Base-by-base conservation (phyloP, 2,888 invertebrate species). In the Ectemnius cavifrons region DNA sequence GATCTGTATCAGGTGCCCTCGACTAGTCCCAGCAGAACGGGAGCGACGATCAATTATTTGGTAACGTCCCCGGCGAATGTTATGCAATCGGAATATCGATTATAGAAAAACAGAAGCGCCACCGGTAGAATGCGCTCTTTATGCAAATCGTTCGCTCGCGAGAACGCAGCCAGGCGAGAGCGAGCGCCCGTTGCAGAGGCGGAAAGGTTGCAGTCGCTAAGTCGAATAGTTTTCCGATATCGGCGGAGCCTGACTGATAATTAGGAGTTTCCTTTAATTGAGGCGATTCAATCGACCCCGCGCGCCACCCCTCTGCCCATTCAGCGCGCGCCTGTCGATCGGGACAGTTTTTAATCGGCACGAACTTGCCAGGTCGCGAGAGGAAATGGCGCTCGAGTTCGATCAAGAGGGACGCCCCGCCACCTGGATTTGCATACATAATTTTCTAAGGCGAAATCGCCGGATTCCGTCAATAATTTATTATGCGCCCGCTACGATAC, bases 181-280 rank as follows among this genome's bases (percentile, higher is more conserved):
- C 49, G 64, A 66, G 60, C 57, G 52, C 56, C 58, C 62, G 59
- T 47, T 47, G 60, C 8, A 27, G 14, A 14, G 59, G 60, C 63
- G 37, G 76, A 72, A 73, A 70, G 69, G 75, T 67, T 71, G 67
- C 71, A 73, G 71, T 61, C 81, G 84, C 82, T 81, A 82, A 84
- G 85, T 87, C 81, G 82, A 89, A 88, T 87, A 86, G 87, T 87
- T 89, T 88, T 86, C 87, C 88, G 77, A 89, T 89, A 87, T 86
- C 79, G 84, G 74, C 77, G 77, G 72, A 67, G 67, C 71, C 73
- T 76, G 74, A 78, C 78, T 86, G 84, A 85, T 88, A 88, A 89
- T 89, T 89, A 89, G 85, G 83, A 87, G 83, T 86, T 86, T 86
- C 85, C 84, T 85, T 83, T 87, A 86, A 88, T 87, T 85, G 85